Percentiles rank a stretch among this genome's conserved stretches.
phyloP scores from a whole-genome alignment of 2,888 invertebrate species.

The Schrankia costaestrigalis region DNA sequence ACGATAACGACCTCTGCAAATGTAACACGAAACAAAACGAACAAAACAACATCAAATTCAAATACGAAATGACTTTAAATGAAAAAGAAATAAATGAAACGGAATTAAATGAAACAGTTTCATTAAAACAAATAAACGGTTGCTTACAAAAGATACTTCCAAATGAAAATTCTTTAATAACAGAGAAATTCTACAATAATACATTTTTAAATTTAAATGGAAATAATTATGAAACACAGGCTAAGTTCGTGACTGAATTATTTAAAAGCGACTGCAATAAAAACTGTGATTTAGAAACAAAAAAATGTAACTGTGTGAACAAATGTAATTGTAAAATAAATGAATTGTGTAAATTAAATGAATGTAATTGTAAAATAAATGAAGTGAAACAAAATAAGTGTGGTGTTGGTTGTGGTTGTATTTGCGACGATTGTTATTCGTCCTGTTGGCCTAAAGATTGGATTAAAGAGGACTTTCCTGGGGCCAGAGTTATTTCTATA shows the following conservation, averaged over 20 bases:
- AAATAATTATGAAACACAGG: conserved; percentile 60
- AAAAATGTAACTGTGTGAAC: conserved; percentile 4
- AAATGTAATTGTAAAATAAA: conserved; percentile 16
- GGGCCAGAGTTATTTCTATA: conserved; percentile 88
- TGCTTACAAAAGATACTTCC: conserved; percentile 50
- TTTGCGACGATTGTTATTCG: conserved; percentile 77
- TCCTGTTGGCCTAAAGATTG: conserved; percentile 93
- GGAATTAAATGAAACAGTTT: conserved; percentile 19
- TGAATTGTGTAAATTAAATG: conserved; percentile 18
- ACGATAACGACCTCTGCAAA: conserved; percentile 37
- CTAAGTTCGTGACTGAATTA: conserved; percentile 62
- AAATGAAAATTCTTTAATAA: conserved; percentile 53
- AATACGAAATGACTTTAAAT: conserved; percentile 23
- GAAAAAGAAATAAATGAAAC: conserved; percentile 19
- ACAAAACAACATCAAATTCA: conserved; percentile 11
- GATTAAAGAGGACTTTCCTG: conserved; percentile 88
- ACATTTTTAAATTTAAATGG: conserved; percentile 47
- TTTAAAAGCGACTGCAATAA: conserved; percentile 41
- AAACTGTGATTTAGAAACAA: conserved; percentile 13
- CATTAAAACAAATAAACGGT: conserved; percentile 41
- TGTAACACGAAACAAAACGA: conserved; percentile 28
- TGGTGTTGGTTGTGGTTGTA: conserved; percentile 62
- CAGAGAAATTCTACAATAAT: conserved; percentile 65
- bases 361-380: conserved; percentile 25
- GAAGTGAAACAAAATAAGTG: conserved; percentile 42